Conservation (phyloP, 2,113 vertebrate genomes). For the Rhadina sibilatrix region DNA sequence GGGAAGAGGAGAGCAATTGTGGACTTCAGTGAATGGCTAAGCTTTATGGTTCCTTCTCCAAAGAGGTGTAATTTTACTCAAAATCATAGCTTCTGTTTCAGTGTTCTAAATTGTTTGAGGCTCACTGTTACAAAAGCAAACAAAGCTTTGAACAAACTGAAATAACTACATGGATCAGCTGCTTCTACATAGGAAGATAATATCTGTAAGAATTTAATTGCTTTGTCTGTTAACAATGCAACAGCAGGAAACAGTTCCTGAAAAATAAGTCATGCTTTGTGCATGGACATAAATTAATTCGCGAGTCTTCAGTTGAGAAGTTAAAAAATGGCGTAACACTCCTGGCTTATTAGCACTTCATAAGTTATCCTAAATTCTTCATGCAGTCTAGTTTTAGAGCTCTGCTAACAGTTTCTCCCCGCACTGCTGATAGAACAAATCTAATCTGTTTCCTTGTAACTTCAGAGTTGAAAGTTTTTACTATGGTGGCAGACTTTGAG, state of each 20-base stretch:
- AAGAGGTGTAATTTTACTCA: not conserved
- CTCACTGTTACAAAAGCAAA: not conserved
- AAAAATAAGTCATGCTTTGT: not conserved
- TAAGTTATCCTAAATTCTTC: not conserved
- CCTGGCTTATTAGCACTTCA: not conserved
- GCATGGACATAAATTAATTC: not conserved
- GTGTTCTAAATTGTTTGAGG: not conserved
- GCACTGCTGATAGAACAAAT: not conserved
- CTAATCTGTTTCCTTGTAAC: slow-evolving; percentile 28
- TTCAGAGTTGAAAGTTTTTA: slow-evolving; percentile 34
- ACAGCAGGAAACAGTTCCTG: not conserved
- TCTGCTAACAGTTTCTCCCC: not conserved
- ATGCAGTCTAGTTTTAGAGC: not conserved
- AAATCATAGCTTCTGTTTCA: not conserved
- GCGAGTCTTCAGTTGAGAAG: not conserved
- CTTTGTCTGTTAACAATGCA: not conserved
- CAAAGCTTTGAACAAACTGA: not conserved
- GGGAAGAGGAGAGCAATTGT: not conserved
- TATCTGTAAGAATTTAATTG: not conserved
- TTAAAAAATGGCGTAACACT: not conserved
- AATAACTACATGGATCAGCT: not conserved
- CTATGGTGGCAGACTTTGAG: slow-evolving; percentile 33
- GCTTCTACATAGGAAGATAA: not conserved
- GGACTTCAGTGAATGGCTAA: not conserved
- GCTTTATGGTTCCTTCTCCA: not conserved